Percentiles rank a stretch among this genome's conserved stretches.
phyloP scores from a whole-genome alignment of 2,888 invertebrate genomes.

The Theodoxus fluviatilis region DNA sequence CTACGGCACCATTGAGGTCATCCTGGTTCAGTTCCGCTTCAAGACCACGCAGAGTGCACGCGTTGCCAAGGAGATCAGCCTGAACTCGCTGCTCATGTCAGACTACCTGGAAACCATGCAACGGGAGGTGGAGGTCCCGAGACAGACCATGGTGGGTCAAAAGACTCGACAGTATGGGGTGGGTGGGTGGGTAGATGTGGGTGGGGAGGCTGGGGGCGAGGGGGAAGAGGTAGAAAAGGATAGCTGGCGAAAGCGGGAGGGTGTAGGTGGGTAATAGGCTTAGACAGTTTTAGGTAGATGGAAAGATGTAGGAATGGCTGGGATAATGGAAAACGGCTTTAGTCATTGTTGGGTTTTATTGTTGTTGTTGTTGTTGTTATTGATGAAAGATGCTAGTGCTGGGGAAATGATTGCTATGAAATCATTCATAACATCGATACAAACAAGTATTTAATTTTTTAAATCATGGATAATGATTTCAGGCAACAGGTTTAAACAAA shows the following conservation, averaged over 20 bases:
- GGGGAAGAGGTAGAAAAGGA: too few species aligned
- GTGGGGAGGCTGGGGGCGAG: too few species aligned
- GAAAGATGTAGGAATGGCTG: not conserved
- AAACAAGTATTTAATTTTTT: too few species aligned
- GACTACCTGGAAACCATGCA: constrained; percentile 32
- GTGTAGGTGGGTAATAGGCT: not conserved
- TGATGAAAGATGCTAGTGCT: too few species aligned
- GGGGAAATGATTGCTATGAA: too few species aligned
- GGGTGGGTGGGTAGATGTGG: too few species aligned
- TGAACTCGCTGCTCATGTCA: constrained; percentile 31
- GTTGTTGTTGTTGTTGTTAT: too few species aligned
- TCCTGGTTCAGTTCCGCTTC: constrained; percentile 42
- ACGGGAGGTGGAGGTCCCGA: constrained; percentile 30
- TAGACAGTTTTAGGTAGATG: not conserved
- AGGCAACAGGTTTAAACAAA: too few species aligned
- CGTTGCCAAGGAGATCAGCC: constrained; percentile 31
- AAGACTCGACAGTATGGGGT: not conserved
- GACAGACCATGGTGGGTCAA: constrained; percentile 32
- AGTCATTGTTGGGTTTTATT: too few species aligned
- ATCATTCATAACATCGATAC: too few species aligned
- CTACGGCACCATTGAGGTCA: constrained; percentile 43
- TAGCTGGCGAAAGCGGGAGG: not conserved
- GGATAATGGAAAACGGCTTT: too few species aligned
- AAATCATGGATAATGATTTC: too few species aligned
- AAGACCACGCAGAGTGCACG: constrained; percentile 29